Base-by-base conservation (phyloP, 2,113 vertebrate genomes). In the Gallinago media region DNA sequence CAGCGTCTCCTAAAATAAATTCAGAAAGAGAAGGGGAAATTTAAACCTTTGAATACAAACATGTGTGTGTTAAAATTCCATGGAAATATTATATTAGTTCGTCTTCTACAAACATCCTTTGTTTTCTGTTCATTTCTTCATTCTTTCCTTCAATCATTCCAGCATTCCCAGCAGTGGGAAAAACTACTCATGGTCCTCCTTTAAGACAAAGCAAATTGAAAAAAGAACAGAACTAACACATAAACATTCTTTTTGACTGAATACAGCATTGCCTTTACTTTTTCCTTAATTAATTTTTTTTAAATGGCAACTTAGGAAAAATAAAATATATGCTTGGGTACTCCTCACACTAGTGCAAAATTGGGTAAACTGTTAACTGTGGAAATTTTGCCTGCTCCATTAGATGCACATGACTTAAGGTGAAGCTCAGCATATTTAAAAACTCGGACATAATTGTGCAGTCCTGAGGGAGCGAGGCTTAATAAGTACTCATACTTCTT, bases 391-490 rank as follows among this genome's bases (percentile, higher is more conserved):
- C 55, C 79, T 76, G 76, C 18, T 83, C 27, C 20, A 34, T 77
- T 85, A 36, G 22, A 65, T 32, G 20, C 68, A 23, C 20, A 7
- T 1, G 46, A 77, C 89, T 94, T 77, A 73, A 88, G 46, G 25
- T 46, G 74, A 96, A 91, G 40, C 34, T 89, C 62, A 92, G 40
- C 26, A 61, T 73, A 79, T 88, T 76, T 97, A 90, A 94, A 96
- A 78, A 82, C 36, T 85, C 0, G 18, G 85, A 86, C 75, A 23
- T 72, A 76, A 72, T 81, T 93, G 54, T 91, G 77, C 21, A 91
- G 71, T 96, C 91, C 75, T 80, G 42, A 97, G 87, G 88, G 91
- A 90, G 26, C 1, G 5, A 84, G 63, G 49, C 23, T 94, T 95
- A 89, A 89, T 96, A 92, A 92, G 49, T 77, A 78, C 89, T 77